Evolutionary conservation across 2,113 vertebrate genomes (phyloP), one percentile per base, ranked within the genome.

Genomic region (Hippocampus comes): DNA sequence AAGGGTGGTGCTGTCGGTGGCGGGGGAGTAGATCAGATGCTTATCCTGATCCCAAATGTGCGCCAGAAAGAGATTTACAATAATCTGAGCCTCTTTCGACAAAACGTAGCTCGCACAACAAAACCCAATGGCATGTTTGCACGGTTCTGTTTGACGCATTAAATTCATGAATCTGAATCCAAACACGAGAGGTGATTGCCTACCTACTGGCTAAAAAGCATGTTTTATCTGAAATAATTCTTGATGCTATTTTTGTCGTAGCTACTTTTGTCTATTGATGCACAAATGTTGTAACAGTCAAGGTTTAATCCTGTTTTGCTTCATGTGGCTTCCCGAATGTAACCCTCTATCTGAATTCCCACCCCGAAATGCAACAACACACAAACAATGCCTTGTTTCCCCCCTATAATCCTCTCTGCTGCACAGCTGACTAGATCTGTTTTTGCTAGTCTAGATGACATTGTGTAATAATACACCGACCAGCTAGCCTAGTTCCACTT

Each of bases 21-120:
- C 12, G 38, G 2, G 38, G 34, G 20, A 25, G 38, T 43, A 42
- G 76, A 78, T 61, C 73, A 73, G 67, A 57, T 77, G 78, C 76
- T 85, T 89, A 89, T 88, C 89, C 87, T 43, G 34, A 81, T 67
- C 65, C 76, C 63, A 84, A 84, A 88, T 90, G 84, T 86, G 78
- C 23, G 60, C 61, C 51, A 81, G 70, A 82, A 74, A 78, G 76
- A 83, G 86, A 82, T 86, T 86, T 80, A 61, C 68, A 72, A 71
- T 82, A 90, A 90, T 90, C 85, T 79, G 60, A 75, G 48, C 48
- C 66, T 72, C 78, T 70, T 78, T 82, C 86, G 80, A 84, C 83
- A 80, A 86, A 91, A 86, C 87, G 66, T 67, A 73, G 66, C 65
- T 76, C 43, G 0, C 18, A 42, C 57, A 77, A 67, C 61, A 60